Evolutionary conservation across 2,113 vertebrate genomes (phyloP).

Genomic region (Podocnemis expansa): DNA sequence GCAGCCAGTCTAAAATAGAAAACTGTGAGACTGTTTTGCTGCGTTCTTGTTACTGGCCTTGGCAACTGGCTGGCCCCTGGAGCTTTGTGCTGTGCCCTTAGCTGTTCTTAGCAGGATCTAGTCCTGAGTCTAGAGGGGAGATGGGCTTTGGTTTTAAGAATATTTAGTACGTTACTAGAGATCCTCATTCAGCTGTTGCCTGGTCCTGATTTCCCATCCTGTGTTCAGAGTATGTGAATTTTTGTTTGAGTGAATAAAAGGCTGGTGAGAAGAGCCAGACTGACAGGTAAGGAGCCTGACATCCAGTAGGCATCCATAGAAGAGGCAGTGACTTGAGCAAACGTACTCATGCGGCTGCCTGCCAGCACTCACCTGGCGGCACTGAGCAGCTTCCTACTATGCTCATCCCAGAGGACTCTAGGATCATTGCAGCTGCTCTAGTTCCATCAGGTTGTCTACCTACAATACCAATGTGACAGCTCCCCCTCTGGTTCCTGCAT

Average conservation of each 20-base stretch:
- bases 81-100: neutral
- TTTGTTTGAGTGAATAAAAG: neutral
- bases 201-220: neutral
- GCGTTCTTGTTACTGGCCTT: neutral
- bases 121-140: neutral
- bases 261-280: neutral
- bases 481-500: fast-evolving
- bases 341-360: neutral
- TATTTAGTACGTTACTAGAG: neutral
- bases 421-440: neutral
- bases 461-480: neutral
- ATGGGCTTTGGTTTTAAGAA: fast-evolving
- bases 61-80: neutral
- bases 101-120: neutral
- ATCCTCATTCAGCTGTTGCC: neutral
- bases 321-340: fast-evolving
- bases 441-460: neutral
- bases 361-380: neutral
- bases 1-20: neutral
- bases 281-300: neutral
- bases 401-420: neutral
- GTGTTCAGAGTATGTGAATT: neutral
- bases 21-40: neutral
- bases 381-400: neutral
- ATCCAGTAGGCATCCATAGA: neutral